Conservation (phyloP, 2,888 invertebrate genomes). For the Thumatha senex region DNA sequence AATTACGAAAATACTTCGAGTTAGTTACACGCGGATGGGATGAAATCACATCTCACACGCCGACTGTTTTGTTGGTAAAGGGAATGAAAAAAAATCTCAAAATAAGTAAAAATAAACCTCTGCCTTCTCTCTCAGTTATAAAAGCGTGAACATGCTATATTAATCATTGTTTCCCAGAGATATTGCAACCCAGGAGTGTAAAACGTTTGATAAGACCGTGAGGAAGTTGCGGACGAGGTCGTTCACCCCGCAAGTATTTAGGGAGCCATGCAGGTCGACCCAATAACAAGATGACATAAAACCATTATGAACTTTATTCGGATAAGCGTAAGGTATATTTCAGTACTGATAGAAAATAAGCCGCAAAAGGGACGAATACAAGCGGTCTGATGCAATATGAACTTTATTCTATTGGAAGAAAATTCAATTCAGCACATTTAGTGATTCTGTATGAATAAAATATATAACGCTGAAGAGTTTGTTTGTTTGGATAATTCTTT, state of each 20-base stretch:
- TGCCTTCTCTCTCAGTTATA: no score
- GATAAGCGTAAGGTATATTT: fast-evolving
- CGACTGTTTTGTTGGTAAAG: no score
- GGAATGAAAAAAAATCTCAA: no score
- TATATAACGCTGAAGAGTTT: no score
- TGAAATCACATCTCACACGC: no score
- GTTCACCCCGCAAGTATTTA: conserved; percentile 27
- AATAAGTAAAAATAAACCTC: no score
- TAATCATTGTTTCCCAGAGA: neutral
- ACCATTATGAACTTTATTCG: conserved; percentile 8
- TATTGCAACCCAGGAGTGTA: conserved; percentile 1
- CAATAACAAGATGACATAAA: conserved; percentile 2
- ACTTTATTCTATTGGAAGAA: conserved; percentile 16
- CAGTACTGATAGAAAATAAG: neutral
- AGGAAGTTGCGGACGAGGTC: conserved; percentile 26
- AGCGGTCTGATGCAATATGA: conserved; percentile 13
- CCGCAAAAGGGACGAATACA: conserved; percentile 9
- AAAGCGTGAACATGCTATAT: no score
- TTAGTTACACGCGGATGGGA: no score
- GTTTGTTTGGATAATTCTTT: no score
- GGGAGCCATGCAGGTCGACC: conserved; percentile 17
- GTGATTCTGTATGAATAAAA: conserved; percentile 16
- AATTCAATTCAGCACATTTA: conserved; percentile 3
- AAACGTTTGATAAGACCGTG: neutral
- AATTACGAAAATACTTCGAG: no score